Conservation (phyloP, 2,797 vertebrate species). For the Loris lydekkerianus region DNA sequence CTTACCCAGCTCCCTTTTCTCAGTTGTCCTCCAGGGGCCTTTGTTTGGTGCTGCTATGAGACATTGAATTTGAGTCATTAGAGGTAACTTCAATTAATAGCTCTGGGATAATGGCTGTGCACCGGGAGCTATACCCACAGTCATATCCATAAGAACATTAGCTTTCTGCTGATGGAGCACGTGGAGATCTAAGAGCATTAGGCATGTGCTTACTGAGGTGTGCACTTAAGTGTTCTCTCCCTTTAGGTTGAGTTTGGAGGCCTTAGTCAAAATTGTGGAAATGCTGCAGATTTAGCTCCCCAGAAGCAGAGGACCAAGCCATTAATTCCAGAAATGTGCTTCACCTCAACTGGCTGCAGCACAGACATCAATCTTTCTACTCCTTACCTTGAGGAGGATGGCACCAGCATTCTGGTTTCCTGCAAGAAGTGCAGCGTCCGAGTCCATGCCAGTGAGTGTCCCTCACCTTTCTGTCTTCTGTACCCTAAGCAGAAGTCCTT, state of each 20-base stretch:
- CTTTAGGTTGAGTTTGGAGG: slow-evolving; percentile 92
- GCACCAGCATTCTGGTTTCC: slow-evolving; percentile 94
- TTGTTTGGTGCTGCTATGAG: slow-evolving; percentile 78
- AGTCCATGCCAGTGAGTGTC: slow-evolving; percentile 96
- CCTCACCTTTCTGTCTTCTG: rapidly evolving
- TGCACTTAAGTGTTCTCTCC: neutral
- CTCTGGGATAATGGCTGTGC: slow-evolving; percentile 77
- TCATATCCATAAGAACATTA: neutral
- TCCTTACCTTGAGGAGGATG: slow-evolving; percentile 94
- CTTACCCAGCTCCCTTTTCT: slow-evolving; percentile 67
- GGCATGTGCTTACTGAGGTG: neutral
- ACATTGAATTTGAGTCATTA: slow-evolving; percentile 85
- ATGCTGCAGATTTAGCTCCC: slow-evolving; percentile 68
- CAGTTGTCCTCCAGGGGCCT: slow-evolving; percentile 72
- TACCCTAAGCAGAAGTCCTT: neutral
- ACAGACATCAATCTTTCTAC: slow-evolving; percentile 94
- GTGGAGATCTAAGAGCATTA: neutral
- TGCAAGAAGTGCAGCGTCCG: slow-evolving; percentile 95
- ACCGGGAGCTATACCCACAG: neutral
- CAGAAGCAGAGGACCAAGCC: slow-evolving; percentile 94
- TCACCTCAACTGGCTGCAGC: slow-evolving; percentile 93
- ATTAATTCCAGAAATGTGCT: slow-evolving; percentile 98
- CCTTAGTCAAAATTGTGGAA: slow-evolving; percentile 87
- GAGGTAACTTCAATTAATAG: slow-evolving; percentile 83
- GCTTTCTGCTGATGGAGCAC: slow-evolving; percentile 71